Percentiles rank a stretch among this genome's conserved stretches.
phyloP scores from a whole-genome alignment of 2,888 invertebrate species.

The Melipona beecheii region DNA sequence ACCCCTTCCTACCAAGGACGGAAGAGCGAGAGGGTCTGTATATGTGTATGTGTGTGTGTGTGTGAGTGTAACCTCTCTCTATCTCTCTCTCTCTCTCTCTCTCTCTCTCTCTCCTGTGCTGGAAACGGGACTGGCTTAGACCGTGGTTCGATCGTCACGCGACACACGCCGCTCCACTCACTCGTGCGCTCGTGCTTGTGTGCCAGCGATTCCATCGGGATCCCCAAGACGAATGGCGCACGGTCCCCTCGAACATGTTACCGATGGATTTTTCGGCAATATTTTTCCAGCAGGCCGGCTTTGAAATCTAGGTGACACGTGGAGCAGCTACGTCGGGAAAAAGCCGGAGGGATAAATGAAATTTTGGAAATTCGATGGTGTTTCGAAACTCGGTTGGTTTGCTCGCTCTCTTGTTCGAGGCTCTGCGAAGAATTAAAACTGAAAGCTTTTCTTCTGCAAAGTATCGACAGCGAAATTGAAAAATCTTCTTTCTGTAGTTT shows the following conservation, averaged over 20 bases:
- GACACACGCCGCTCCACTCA: conserved; percentile 21
- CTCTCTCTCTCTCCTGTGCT: background rate
- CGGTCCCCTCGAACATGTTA: conserved; percentile 24
- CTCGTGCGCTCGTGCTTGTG: background rate
- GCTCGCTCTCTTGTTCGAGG: too few species aligned
- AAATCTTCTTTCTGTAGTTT: too few species aligned
- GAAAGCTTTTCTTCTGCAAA: too few species aligned
- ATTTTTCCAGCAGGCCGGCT: background rate
- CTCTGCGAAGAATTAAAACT: too few species aligned
- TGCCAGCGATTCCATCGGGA: conserved; percentile 20
- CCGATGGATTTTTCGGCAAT: conserved; percentile 18
- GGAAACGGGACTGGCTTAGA: conserved; percentile 12
- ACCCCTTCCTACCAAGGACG: conserved; percentile 49
- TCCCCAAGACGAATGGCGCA: conserved; percentile 24
- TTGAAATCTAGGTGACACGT: background rate
- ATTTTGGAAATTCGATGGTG: background rate
- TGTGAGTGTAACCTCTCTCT: too few species aligned
- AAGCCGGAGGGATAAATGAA: background rate
- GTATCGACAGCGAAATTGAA: too few species aligned
- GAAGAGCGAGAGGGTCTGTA: background rate
- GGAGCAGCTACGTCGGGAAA: background rate
- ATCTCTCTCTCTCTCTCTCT: too few species aligned
- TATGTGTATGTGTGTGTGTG: too few species aligned
- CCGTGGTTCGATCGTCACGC: conserved; percentile 42
- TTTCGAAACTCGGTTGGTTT: background rate